phyloP scores from a whole-genome alignment of 1,140 invertebrate species.

The Drosophila arawakana region DNA sequence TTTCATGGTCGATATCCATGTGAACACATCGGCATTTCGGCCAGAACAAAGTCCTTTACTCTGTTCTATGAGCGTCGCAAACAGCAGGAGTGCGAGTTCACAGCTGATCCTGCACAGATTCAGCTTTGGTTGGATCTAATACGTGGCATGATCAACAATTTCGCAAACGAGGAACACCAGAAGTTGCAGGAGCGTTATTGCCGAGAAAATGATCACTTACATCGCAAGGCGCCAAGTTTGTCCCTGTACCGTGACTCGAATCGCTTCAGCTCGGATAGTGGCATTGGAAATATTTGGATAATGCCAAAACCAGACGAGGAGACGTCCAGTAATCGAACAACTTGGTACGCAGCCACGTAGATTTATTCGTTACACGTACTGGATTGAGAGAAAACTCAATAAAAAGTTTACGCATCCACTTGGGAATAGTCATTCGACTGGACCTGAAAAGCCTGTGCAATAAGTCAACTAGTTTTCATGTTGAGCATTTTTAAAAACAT shows the following conservation, averaged over 20 bases:
- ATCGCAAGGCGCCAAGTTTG: constrained; percentile 74
- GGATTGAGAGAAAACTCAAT: neutral
- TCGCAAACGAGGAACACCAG: constrained; percentile 68
- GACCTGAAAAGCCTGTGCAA: constrained; percentile 18
- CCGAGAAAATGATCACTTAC: constrained; percentile 72
- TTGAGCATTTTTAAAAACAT: constrained; percentile 1
- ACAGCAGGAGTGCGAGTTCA: constrained; percentile 80
- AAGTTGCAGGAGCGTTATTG: constrained; percentile 74
- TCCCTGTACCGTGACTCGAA: constrained; percentile 79
- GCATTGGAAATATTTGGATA: constrained; percentile 79
- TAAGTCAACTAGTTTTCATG: constrained; percentile 7
- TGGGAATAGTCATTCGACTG: constrained; percentile 6
- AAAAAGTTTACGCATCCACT: neutral
- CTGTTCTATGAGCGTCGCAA: constrained; percentile 77
- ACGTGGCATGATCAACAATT: constrained; percentile 76
- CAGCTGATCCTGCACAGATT: constrained; percentile 62
- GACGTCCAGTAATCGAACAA: constrained; percentile 60
- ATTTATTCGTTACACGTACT: neutral
- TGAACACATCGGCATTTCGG: constrained; percentile 74
- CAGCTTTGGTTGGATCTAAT: constrained; percentile 73
- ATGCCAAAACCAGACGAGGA: constrained; percentile 77
- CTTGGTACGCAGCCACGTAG: constrained; percentile 73
- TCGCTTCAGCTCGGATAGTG: constrained; percentile 82
- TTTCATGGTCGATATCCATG: constrained; percentile 82
- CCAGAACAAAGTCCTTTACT: constrained; percentile 74